These are phyloP conservation scores for Melipona quadrifasciata DNA, from an alignment of 1,140 invertebrate genomes.

Conservation along the genomic window DNA sequence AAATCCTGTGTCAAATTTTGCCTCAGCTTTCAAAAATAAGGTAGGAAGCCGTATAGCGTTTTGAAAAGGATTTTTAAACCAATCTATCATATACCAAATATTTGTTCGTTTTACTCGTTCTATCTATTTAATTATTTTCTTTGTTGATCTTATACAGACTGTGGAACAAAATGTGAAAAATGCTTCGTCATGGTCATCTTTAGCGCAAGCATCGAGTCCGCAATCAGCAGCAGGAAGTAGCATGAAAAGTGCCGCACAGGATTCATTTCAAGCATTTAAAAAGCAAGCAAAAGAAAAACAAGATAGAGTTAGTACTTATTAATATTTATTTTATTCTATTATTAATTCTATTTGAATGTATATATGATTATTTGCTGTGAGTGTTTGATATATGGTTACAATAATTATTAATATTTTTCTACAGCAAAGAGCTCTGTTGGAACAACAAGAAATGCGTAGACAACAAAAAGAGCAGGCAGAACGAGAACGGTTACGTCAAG, in stretches of 20 bases:
- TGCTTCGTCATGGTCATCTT: constrained; percentile 94
- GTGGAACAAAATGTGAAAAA: constrained; percentile 91
- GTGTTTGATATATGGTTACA: neutral
- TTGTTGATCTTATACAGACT: constrained; percentile 63
- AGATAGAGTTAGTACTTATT: constrained; percentile 85
- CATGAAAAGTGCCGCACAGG: constrained; percentile 84
- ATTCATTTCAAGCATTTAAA: constrained; percentile 92
- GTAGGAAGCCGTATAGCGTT: constrained; percentile 54
- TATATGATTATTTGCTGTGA: neutral
- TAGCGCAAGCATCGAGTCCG: constrained; percentile 91
- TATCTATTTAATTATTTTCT: constrained; percentile 4
- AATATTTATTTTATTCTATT: neutral
- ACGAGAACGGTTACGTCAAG: constrained; percentile 89
- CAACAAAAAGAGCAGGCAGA: constrained; percentile 93
- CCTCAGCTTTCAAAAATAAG: constrained; percentile 86
- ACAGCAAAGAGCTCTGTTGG: constrained; percentile 89
- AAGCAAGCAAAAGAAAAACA: constrained; percentile 97
- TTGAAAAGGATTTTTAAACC: neutral
- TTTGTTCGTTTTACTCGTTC: neutral
- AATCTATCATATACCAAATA: neutral
- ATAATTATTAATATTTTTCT: constrained; percentile 19
- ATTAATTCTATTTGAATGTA: neutral
- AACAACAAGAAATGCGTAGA: constrained; percentile 89
- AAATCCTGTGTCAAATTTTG: constrained; percentile 83
- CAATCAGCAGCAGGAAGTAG: constrained; percentile 82